Percentiles rank a stretch among this genome's conserved stretches.
Conservation (phyloP, 2,888 invertebrate genomes). For the Melanostoma scalare region DNA sequence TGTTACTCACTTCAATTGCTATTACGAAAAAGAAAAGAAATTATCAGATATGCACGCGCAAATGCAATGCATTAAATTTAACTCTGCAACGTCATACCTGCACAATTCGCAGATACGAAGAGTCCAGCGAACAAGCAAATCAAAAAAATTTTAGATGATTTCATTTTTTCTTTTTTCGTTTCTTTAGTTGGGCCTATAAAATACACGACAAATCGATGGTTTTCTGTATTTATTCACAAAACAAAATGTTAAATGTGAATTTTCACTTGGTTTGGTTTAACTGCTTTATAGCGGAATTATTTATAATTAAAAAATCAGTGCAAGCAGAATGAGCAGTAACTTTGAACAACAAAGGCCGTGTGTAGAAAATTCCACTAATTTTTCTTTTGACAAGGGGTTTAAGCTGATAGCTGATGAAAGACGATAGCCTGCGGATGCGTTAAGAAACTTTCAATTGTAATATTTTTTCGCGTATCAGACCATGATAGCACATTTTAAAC, state of each 20-base stretch:
- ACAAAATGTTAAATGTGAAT: constrained; percentile 20
- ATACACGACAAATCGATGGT: not conserved
- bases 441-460: not conserved
- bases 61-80: constrained; percentile 53
- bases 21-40: not conserved
- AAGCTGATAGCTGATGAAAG: constrained; percentile 28
- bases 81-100: constrained; percentile 73
- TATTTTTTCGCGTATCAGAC: too few relatives aligned
- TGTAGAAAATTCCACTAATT: constrained; percentile 63
- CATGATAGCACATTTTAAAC: too few relatives aligned
- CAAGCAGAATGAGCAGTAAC: constrained; percentile 34
- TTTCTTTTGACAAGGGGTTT: constrained; percentile 44
- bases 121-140: constrained; percentile 78
- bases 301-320: constrained; percentile 33
- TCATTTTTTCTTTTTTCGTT: constrained; percentile 74
- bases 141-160: constrained; percentile 77
- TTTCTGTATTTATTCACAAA: not conserved
- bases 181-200: not conserved
- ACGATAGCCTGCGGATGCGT: constrained; percentile 27
- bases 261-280: constrained; percentile 24
- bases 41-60: constrained; percentile 45
- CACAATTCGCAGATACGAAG: constrained; percentile 75
- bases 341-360: constrained; percentile 66
- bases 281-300: constrained; percentile 40
- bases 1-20: constrained; percentile 10